A percentile compares a stretch with the other conserved stretches of the same genome.
Conservation (phyloP, 2,113 vertebrate species). For the Laterallus jamaicensis region DNA sequence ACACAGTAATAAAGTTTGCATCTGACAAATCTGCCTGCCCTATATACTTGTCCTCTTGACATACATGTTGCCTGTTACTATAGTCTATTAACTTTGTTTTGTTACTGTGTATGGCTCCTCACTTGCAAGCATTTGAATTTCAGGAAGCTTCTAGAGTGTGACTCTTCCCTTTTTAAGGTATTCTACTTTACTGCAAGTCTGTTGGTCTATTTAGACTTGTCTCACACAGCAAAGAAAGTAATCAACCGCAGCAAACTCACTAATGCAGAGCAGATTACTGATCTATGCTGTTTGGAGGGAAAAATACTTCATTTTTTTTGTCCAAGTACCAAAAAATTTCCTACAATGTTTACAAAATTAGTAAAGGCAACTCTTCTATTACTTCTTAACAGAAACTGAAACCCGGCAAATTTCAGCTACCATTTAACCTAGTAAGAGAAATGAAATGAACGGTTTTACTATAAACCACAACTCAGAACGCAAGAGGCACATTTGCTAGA, state of each 20-base stretch:
- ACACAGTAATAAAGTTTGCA: not conserved
- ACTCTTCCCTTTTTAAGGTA: not conserved
- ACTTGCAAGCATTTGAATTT: not conserved
- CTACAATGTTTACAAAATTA: not conserved
- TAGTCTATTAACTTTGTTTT: not conserved
- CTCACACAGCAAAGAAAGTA: not conserved
- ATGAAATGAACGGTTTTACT: not conserved
- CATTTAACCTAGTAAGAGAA: not conserved
- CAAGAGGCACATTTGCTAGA: not conserved
- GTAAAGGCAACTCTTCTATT: not conserved
- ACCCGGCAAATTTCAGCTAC: not conserved
- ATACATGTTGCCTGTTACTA: not conserved
- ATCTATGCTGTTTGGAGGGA: not conserved
- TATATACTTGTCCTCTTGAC: not conserved
- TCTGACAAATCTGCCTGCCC: not conserved
- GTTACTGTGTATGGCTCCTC: not conserved
- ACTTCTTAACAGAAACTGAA: not conserved
- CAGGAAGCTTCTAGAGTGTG: not conserved
- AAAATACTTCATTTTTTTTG: not conserved
- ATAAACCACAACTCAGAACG: not conserved
- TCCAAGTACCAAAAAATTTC: not conserved
- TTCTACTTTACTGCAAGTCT: not conserved
- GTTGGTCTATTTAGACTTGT: not conserved
- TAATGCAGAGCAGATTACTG: not conserved
- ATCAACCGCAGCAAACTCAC: not conserved